Conservation (phyloP, 1,140 invertebrate genomes). For the Proales similis region DNA sequence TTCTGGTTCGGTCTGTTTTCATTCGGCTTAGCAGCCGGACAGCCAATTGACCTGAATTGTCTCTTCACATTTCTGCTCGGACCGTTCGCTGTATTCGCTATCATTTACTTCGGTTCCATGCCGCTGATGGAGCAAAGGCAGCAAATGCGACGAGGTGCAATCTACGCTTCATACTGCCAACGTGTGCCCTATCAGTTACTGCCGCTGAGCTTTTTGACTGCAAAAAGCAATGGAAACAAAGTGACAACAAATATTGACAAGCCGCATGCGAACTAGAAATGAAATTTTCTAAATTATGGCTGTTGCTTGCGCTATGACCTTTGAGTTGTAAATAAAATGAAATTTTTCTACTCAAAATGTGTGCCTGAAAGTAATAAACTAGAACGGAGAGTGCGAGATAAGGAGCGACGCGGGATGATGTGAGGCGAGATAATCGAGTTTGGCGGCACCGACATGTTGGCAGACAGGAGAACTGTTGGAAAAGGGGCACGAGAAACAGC, state of each 20-base stretch:
- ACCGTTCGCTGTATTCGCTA: constrained; percentile 6
- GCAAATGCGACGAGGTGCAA: not conserved
- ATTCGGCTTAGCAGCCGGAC: not conserved
- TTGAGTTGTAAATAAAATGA: too few relatives aligned
- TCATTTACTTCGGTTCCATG: constrained; percentile 28
- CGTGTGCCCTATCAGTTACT: constrained; percentile 22
- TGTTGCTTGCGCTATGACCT: too few relatives aligned
- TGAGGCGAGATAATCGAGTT: too few relatives aligned
- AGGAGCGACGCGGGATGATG: too few relatives aligned
- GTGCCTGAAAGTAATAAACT: too few relatives aligned
- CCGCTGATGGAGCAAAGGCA: constrained; percentile 35
- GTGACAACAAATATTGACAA: not conserved
- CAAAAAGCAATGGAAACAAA: not conserved
- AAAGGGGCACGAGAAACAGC: too few relatives aligned
- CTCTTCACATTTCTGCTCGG: constrained; percentile 10
- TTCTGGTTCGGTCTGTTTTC: constrained; percentile 30
- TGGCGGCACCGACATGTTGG: too few relatives aligned
- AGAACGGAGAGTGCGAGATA: too few relatives aligned
- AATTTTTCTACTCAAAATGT: too few relatives aligned
- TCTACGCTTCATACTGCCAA: constrained; percentile 6
- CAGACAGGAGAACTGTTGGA: too few relatives aligned
- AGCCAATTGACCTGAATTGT: not conserved
- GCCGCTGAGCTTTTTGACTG: constrained; percentile 24
- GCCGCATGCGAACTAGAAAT: not conserved
- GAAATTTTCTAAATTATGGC: constrained; percentile 11